These are phyloP conservation scores for Sanderia malayensis DNA, from an alignment of 30 jellyfish, hydroid and myxozoan genomes.

Conservation along the genomic window DNA sequence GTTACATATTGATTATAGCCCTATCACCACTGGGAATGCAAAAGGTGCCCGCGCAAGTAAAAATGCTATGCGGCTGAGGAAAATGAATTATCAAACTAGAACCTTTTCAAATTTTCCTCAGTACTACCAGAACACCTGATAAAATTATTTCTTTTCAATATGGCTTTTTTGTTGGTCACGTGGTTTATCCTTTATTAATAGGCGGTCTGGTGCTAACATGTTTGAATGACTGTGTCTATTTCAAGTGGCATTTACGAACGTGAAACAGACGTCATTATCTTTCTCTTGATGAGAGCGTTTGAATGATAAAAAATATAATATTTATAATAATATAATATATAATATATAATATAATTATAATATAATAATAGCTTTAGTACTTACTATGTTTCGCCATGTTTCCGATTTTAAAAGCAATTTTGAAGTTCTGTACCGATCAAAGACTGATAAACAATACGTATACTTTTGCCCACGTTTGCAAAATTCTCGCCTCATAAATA, in stretches of 20 bases:
- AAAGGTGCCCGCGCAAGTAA: not conserved
- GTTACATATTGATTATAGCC: not conserved
- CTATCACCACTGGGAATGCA: too few species aligned
- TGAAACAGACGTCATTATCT: not conserved
- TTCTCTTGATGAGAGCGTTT: not conserved
- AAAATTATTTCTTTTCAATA: not conserved
- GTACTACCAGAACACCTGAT: not conserved
- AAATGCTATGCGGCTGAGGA: slow-evolving; percentile 3
- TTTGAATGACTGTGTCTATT: not conserved
- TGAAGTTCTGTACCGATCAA: too few species aligned
- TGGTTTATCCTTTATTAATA: not conserved
- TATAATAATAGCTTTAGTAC: too few species aligned
- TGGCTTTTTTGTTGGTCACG: slow-evolving; percentile 1
- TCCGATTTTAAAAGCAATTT: too few species aligned
- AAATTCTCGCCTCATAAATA: not conserved
- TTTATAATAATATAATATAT: too few species aligned
- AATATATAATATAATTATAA: too few species aligned
- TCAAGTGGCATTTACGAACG: not conserved
- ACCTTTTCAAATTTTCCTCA: too few species aligned
- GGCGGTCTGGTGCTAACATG: slow-evolving; percentile 2
- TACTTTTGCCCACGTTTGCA: slow-evolving; percentile 1
- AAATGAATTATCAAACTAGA: too few species aligned
- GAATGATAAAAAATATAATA: not conserved
- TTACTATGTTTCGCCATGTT: too few species aligned
- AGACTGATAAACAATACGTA: too few species aligned